These are phyloP conservation scores for Bufo gargarizans DNA, from an alignment of 2,113 vertebrate genomes.

Conservation along the genomic window DNA sequence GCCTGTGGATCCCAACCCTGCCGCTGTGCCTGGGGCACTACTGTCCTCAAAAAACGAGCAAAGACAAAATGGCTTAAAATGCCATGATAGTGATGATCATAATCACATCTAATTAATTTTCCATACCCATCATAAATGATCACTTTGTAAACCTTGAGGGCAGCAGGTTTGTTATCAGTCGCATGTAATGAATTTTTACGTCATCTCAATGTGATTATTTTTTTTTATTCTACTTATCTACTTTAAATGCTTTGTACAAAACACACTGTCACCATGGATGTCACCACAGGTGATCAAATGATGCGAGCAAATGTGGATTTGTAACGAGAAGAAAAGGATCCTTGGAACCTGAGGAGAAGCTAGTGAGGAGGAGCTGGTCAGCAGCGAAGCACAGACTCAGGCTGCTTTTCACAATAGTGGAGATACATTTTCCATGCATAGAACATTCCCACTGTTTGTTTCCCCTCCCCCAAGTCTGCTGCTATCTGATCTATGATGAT, in stretches of 20 bases:
- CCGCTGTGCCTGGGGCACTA: no score
- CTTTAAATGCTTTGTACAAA: not conserved
- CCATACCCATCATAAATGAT: not conserved
- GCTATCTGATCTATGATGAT: slow-evolving; percentile 79
- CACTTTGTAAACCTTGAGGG: not conserved
- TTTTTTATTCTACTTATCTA: not conserved
- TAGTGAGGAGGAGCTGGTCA: not conserved
- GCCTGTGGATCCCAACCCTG: no score
- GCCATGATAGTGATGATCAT: not conserved
- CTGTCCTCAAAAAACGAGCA: no score
- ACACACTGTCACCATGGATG: not conserved
- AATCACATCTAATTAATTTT: not conserved
- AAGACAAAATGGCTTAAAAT: not conserved
- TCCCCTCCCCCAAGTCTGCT: slow-evolving; percentile 66
- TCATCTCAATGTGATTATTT: not conserved
- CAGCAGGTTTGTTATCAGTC: not conserved
- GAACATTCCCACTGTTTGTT: slow-evolving; percentile 66
- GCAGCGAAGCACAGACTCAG: slow-evolving; percentile 1
- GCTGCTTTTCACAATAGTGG: slow-evolving; percentile 28
- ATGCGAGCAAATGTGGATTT: not conserved
- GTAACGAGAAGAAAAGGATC: not conserved
- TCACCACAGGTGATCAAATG: not conserved
- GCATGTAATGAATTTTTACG: not conserved
- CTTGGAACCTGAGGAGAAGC: not conserved
- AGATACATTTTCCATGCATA: slow-evolving; percentile 56